Base-by-base conservation (phyloP, 2,113 vertebrate genomes). In the Tychaedon coryphoeus region DNA sequence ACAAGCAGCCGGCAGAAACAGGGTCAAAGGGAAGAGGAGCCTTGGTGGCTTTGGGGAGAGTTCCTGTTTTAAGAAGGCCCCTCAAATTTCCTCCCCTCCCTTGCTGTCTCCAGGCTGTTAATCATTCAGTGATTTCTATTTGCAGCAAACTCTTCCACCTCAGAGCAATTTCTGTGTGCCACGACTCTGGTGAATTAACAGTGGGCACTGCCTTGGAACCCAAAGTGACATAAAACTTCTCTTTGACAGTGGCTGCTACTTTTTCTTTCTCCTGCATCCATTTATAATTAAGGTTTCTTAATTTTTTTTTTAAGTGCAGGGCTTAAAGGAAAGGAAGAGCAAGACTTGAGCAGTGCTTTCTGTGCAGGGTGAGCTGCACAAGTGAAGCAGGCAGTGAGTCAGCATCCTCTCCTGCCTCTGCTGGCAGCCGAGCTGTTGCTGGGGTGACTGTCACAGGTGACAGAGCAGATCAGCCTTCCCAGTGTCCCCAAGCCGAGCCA, bases 361-460 rank as follows among this genome's bases (percentile, higher is more conserved):
- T 36, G 17, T 40, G 82, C 25, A 62, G 93, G 87, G 62, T 61
- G 93, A 96, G 84, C 94, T 43, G 78, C 7, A 36, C 43, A 66
- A 33, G 45, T 0, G 1, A 62, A 28, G 94, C 93, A 76, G 90
- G 95, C 93, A 88, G 93, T 96, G 96, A 97, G 85, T 97, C 95
- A 96, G 95, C 96, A 96, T 95, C 94, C 74, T 86, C 92, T 95
- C 67, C 90, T 92, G 88, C 82, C 77, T 92, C 67, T 92, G 86
- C 86, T 5, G 19, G 67, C 86, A 92, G 89, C 90, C 4, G 75
- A 77, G 92, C 94, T 92, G 95, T 97, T 96, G 94, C 96, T 97
- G 94, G 86, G 94, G 96, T 96, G 80, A 96, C 92, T 94, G 94
- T 92, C 82, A 76, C 92, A 94, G 90, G 94, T 96, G 95, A 96